Conservation (phyloP, 2,113 vertebrate genomes). For the Columba livia region DNA sequence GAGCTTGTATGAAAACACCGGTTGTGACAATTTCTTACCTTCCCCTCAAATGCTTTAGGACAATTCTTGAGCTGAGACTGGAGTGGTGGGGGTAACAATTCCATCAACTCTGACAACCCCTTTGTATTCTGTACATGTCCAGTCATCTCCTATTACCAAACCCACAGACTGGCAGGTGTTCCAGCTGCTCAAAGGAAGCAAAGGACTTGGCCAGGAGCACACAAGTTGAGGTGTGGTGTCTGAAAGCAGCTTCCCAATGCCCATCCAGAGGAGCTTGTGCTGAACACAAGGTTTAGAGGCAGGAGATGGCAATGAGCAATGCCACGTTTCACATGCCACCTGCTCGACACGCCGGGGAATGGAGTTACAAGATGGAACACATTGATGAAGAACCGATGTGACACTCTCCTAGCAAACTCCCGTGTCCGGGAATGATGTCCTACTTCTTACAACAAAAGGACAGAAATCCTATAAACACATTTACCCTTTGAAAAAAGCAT, state of each 20-base stretch:
- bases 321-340: rapidly evolving
- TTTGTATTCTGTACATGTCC: rapidly evolving
- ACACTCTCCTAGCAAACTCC: background rate
- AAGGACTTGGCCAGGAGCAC: rapidly evolving
- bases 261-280: background rate
- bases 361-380: background rate
- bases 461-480: background rate
- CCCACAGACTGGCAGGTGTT: background rate
- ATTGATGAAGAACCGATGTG: background rate
- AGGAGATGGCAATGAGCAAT: background rate
- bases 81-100: no score
- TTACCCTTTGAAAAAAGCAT: background rate
- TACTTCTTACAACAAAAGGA: background rate
- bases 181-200: background rate
- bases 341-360: background rate
- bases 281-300: background rate
- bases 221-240: rapidly evolving
- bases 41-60: background rate
- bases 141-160: rapidly evolving
- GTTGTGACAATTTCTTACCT: background rate
- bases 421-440: rapidly evolving
- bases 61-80: background rate
- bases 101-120: background rate
- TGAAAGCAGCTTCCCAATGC: background rate
- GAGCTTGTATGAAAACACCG: background rate